Conservation (phyloP, 2,113 vertebrate genomes). For the Neolamprologus longior region DNA sequence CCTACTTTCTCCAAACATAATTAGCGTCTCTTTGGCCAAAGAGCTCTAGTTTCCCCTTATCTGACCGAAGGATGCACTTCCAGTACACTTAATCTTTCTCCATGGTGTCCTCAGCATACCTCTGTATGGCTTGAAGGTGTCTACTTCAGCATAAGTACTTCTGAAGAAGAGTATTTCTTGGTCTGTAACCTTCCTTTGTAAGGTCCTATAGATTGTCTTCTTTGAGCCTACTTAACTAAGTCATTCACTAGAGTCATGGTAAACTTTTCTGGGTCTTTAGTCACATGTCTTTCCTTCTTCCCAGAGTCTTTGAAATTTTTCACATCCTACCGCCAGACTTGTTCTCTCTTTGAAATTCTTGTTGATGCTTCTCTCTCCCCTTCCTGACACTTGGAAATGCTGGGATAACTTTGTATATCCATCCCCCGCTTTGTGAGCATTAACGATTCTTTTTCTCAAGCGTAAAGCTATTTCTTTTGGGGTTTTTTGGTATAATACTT, state of each 20-base stretch:
- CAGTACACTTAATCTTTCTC: background rate
- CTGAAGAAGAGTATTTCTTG: background rate
- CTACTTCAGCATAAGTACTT: background rate
- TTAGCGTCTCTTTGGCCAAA: background rate
- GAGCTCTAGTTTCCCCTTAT: background rate
- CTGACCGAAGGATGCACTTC: background rate
- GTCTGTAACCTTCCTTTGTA: background rate
- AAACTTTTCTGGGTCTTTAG: background rate
- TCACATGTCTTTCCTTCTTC: background rate
- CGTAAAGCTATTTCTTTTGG: background rate
- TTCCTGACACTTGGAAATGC: background rate
- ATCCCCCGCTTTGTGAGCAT: background rate
- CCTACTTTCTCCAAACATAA: background rate
- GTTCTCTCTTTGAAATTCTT: background rate
- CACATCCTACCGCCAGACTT: background rate
- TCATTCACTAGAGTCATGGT: background rate
- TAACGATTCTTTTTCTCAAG: background rate
- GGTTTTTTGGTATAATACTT: accelerated
- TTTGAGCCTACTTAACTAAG: background rate
- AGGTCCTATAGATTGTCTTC: background rate
- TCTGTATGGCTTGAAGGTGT: background rate
- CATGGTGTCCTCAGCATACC: background rate
- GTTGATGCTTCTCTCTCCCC: background rate
- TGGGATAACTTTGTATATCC: background rate
- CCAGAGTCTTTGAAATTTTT: background rate